Evolutionary conservation across 2,797 vertebrate species (phyloP).

Genomic region (Pteronotus mesoamericanus): DNA sequence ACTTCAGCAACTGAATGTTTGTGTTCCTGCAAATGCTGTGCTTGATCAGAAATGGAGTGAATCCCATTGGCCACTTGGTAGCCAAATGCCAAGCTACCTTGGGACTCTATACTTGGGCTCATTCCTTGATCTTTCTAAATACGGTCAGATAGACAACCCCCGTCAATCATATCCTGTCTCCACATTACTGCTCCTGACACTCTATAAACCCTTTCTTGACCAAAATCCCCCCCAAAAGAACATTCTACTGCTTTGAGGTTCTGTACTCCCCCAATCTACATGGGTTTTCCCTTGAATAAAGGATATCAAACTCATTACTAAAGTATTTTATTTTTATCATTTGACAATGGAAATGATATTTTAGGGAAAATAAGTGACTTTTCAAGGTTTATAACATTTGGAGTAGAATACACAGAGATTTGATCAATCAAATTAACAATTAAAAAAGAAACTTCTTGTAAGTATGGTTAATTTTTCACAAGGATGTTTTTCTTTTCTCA

Average conservation of each 20-base stretch:
- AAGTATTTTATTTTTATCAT: background rate
- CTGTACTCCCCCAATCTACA: background rate
- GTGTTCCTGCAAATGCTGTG: background rate
- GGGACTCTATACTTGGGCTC: background rate
- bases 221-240: background rate
- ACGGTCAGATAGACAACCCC: background rate
- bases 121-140: background rate
- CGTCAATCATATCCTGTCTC: too few species aligned
- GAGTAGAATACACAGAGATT: background rate
- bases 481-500: background rate
- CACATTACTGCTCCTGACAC: background rate
- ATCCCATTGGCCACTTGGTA: background rate
- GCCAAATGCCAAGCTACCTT: background rate
- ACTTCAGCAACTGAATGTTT: background rate
- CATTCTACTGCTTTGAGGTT: background rate
- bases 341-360: background rate
- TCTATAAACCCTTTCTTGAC: background rate
- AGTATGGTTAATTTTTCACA: background rate
- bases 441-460: background rate
- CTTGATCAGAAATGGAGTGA: background rate
- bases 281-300: background rate
- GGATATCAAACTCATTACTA: background rate
- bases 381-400: background rate
- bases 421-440: background rate
- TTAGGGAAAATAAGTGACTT: background rate